Percentiles rank a stretch among this genome's conserved stretches.
These are phyloP conservation scores for Adelosebastes latens DNA, from an alignment of 2,797 vertebrate species.

Conservation along the genomic window DNA sequence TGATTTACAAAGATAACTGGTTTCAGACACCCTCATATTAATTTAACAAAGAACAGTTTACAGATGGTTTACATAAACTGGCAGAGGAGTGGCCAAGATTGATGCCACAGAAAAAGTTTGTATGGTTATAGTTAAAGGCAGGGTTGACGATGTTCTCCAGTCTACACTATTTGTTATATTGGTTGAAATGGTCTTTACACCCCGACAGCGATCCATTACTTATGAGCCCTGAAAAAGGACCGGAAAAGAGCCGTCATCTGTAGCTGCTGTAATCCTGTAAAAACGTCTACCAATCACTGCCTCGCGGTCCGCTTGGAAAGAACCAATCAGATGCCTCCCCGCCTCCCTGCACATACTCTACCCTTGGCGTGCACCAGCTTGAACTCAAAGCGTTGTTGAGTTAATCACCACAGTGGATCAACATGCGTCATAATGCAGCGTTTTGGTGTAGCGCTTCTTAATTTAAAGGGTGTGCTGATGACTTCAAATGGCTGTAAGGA, in stretches of 20 bases:
- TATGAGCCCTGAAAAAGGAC: accelerated
- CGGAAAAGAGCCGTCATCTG: too few relatives aligned
- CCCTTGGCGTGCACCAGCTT: too few relatives aligned
- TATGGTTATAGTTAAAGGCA: background rate
- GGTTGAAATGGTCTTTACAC: background rate
- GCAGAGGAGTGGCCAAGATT: background rate
- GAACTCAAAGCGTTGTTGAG: too few relatives aligned
- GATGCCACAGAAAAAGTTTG: background rate
- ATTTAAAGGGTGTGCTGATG: background rate
- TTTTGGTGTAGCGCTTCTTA: background rate
- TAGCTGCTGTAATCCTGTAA: too few relatives aligned
- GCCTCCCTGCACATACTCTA: too few relatives aligned
- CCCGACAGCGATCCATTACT: too few relatives aligned
- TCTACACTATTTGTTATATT: too few relatives aligned
- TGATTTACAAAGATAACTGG: background rate
- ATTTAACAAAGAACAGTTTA: background rate
- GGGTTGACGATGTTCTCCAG: accelerated
- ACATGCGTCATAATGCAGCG: background rate
- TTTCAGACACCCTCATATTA: background rate
- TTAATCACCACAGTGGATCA: too few relatives aligned
- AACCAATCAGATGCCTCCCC: too few relatives aligned
- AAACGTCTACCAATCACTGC: too few relatives aligned
- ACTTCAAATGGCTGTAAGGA: background rate
- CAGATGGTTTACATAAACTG: background rate
- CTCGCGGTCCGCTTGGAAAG: too few relatives aligned